phyloP scores from a whole-genome alignment of 2,888 invertebrate species.

The Phortica magna region DNA sequence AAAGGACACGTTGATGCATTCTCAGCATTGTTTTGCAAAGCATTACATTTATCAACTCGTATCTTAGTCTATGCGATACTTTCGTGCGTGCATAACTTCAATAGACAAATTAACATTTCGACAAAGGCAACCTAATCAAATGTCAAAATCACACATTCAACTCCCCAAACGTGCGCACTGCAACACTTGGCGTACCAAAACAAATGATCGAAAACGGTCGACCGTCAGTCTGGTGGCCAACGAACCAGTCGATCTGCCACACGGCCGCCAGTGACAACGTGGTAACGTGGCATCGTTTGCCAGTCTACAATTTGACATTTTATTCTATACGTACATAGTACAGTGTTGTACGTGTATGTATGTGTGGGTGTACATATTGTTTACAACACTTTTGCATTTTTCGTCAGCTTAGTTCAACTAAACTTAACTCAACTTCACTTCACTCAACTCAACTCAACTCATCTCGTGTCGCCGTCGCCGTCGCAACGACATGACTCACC shows the following conservation, averaged over 20 bases:
- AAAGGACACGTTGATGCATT: not conserved
- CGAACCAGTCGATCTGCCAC: not conserved
- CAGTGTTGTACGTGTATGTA: not conserved
- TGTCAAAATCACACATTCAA: constrained; percentile 69
- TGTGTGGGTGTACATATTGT: no score
- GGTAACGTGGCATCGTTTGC: constrained; percentile 14
- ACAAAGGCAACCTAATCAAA: constrained; percentile 73
- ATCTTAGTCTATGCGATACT: not conserved
- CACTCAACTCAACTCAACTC: not conserved
- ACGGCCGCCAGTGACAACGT: not conserved
- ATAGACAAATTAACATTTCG: constrained; percentile 71
- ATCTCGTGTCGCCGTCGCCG: no score
- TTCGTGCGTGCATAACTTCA: constrained; percentile 55
- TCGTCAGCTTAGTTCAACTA: not conserved
- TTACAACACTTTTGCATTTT: constrained; percentile 2
- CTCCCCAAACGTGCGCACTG: not conserved
- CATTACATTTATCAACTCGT: constrained; percentile 2
- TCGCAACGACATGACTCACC: not conserved
- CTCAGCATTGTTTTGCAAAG: not conserved
- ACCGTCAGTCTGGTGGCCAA: not conserved
- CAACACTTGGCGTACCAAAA: not conserved
- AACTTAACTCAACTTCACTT: no score
- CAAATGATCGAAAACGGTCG: not conserved
- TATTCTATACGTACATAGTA: constrained; percentile 39
- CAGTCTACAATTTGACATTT: constrained; percentile 51